These are phyloP conservation scores for Lepidotrigona ventralis DNA, from an alignment of 1,140 invertebrate species.

Conservation along the genomic window DNA sequence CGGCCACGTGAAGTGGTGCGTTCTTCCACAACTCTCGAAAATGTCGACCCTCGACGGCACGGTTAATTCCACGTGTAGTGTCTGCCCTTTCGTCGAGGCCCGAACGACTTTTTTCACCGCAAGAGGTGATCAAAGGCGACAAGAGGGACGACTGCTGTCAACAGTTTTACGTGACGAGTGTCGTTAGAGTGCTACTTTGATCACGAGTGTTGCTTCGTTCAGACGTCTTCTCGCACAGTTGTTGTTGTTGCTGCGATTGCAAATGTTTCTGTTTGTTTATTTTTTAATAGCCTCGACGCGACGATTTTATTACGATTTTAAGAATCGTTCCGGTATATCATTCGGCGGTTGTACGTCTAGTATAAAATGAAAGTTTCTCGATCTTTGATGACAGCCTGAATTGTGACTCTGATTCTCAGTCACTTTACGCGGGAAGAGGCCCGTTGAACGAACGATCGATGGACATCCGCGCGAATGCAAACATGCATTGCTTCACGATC, in stretches of 20 bases:
- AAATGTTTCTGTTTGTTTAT: background rate
- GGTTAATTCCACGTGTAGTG: slow-evolving; percentile 31
- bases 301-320: background rate
- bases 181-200: background rate
- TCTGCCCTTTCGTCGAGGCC: background rate
- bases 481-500: slow-evolving; percentile 48
- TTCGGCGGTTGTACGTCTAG: background rate
- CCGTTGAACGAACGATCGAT: slow-evolving; percentile 38
- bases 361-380: background rate
- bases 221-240: slow-evolving; percentile 2
- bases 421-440: slow-evolving; percentile 29
- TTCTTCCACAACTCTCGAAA: slow-evolving; percentile 54
- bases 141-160: background rate
- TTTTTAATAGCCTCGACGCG: background rate
- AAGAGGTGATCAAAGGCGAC: background rate
- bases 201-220: slow-evolving; percentile 18
- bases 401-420: slow-evolving; percentile 16
- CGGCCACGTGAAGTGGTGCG: slow-evolving; percentile 66
- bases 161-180: background rate
- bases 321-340: too few species aligned
- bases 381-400: too few species aligned
- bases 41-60: slow-evolving; percentile 57
- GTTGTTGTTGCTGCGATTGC: background rate
- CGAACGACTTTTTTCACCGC: background rate
- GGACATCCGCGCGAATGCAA: slow-evolving; percentile 28